Evolutionary conservation across 2,797 vertebrate species (phyloP).

Genomic region (Acomys russatus): DNA sequence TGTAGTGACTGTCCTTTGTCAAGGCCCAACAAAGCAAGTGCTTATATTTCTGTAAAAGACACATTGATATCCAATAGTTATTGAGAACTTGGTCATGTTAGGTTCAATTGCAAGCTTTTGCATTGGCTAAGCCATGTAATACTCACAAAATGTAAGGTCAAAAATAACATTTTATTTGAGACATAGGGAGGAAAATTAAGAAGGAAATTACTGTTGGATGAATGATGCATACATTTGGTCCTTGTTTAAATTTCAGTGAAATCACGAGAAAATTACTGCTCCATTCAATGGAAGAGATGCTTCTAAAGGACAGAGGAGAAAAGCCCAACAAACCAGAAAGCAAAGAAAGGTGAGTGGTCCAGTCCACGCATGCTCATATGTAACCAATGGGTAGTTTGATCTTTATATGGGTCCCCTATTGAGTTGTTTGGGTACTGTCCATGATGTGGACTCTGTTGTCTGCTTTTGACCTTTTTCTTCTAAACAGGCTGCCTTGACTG

Average conservation of each 20-base stretch:
- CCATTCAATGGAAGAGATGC: neutral
- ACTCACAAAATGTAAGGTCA: neutral
- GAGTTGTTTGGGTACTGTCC: no score
- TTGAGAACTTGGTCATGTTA: neutral
- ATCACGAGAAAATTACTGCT: slow-evolving; percentile 7
- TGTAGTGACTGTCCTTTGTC: neutral
- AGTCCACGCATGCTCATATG: no score
- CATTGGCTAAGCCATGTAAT: neutral
- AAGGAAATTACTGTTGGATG: neutral
- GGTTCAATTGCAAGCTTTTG: neutral
- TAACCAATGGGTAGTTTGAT: no score
- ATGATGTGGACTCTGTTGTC: no score
- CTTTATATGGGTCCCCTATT: no score
- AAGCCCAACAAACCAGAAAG: neutral
- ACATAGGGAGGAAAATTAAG: neutral
- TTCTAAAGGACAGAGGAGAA: neutral
- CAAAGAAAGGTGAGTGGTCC: neutral
- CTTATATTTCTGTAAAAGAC: neutral
- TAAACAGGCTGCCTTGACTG: no score
- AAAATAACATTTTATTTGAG: neutral
- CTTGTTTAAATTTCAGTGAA: neutral
- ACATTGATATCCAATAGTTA: neutral
- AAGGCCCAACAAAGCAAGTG: neutral
- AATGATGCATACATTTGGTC: neutral
- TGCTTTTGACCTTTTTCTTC: no score